Evolutionary conservation across 2,888 invertebrate genomes (phyloP).

Genomic region (Eupithecia centaureata): DNA sequence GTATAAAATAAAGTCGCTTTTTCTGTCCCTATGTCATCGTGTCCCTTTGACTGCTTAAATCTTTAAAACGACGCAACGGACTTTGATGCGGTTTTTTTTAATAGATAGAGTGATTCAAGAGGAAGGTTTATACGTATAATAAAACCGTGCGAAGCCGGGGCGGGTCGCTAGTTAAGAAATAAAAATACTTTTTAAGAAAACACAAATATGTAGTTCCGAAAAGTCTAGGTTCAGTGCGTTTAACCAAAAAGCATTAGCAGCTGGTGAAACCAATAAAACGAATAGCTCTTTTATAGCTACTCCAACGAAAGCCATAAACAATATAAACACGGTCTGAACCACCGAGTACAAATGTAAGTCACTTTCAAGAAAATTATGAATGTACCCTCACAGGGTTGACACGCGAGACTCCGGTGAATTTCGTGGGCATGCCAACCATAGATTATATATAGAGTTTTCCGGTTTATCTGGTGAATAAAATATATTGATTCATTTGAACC

Average conservation of each 20-base stretch:
- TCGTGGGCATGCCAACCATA: slow-evolving; percentile 19
- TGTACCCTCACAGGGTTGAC: slow-evolving; percentile 22
- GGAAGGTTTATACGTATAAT: no score
- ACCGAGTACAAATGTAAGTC: slow-evolving; percentile 34
- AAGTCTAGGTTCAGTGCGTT: slow-evolving; percentile 7
- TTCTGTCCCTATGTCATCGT: no score
- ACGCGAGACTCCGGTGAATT: slow-evolving; percentile 22
- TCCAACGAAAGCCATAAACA: slow-evolving; percentile 31
- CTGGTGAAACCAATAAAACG: slow-evolving; percentile 41
- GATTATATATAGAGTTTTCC: neutral
- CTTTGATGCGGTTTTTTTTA: no score
- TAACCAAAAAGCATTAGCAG: slow-evolving; percentile 40
- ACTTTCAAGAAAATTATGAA: slow-evolving; percentile 34
- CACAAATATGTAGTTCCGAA: neutral
- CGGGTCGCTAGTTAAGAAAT: no score
- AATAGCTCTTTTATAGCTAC: slow-evolving; percentile 35
- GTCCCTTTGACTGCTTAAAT: no score
- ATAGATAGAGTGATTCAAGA: no score
- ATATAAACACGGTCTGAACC: slow-evolving; percentile 24
- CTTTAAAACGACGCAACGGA: no score
- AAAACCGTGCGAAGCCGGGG: no score
- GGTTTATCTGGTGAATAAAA: neutral
- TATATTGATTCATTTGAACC: neutral
- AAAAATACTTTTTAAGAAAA: neutral
- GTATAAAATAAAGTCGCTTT: no score